Conservation (phyloP, 2,797 vertebrate species). For the Megalops cyprinoides region DNA sequence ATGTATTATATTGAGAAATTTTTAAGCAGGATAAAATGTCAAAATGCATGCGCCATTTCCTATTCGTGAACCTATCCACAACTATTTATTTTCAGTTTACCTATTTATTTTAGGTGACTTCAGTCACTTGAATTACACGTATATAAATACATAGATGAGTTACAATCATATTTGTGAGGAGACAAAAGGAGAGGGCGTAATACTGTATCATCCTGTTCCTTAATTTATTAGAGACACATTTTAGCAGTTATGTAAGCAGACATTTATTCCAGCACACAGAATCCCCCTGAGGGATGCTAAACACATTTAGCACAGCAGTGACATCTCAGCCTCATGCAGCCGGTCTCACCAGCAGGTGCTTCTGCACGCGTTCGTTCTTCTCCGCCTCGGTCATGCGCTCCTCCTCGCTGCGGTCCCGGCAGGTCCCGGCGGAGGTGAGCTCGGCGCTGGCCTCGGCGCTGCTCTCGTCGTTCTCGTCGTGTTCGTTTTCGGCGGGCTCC, state of each 20-base stretch:
- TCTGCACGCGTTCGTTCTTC: conserved; percentile 93
- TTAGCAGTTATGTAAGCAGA: neutral
- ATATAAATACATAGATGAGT: neutral
- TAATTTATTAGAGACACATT: neutral
- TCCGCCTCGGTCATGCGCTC: conserved; percentile 91
- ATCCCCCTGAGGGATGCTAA: neutral
- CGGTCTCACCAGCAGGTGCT: conserved; percentile 85
- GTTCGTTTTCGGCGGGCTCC: conserved; percentile 85
- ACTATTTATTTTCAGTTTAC: neutral
- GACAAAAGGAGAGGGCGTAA: neutral
- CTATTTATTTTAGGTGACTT: neutral
- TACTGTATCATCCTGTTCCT: neutral
- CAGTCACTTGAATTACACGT: no score
- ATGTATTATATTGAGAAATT: neutral
- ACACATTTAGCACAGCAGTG: neutral
- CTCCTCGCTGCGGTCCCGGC: conserved; percentile 93
- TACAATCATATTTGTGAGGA: neutral
- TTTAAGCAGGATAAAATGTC: neutral
- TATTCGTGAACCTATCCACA: neutral
- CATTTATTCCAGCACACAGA: neutral
- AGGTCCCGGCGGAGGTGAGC: conserved; percentile 80
- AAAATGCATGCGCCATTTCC: neutral
- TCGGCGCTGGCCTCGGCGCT: conserved; percentile 93
- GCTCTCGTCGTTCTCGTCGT: conserved; percentile 93
- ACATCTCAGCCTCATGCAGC: neutral